phyloP scores from a whole-genome alignment of 2,888 invertebrate genomes.

The Linnaemya tessellans region DNA sequence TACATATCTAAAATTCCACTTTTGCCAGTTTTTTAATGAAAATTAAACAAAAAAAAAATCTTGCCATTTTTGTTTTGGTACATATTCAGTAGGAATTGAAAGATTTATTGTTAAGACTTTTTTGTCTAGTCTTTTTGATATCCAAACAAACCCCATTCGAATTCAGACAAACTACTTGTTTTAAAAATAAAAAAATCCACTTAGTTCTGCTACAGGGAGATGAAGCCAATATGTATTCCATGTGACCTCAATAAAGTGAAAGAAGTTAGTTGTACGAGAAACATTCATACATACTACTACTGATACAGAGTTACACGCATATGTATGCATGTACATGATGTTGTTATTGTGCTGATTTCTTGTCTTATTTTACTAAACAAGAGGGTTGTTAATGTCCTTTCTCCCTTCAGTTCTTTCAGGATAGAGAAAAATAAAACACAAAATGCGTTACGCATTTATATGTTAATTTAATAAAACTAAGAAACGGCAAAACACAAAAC shows the following conservation, averaged over 20 bases:
- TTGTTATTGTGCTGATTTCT: conserved; percentile 36
- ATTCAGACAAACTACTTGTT: conserved; percentile 54
- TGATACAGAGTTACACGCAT: not conserved
- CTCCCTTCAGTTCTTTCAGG: conserved; percentile 32
- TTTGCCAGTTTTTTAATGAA: conserved; percentile 1
- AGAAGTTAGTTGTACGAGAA: conserved; percentile 18
- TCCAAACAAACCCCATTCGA: conserved; percentile 33
- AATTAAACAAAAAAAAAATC: conserved; percentile 24
- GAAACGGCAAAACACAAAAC: not conserved
- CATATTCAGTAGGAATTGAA: conserved; percentile 31
- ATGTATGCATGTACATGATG: not conserved
- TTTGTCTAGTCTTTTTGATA: conserved; percentile 62
- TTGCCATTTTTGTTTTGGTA: conserved; percentile 22
- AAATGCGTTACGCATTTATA: conserved; percentile 70
- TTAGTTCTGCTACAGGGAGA: conserved; percentile 57
- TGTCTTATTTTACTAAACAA: conserved; percentile 59
- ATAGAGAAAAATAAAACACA: conserved; percentile 40
- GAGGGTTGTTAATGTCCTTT: conserved; percentile 63
- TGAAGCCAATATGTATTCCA: conserved; percentile 58
- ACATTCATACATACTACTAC: not conserved
- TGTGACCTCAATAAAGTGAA: conserved; percentile 64
- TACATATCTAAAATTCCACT: not conserved
- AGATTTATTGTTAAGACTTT: conserved; percentile 55
- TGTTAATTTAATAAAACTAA: conserved; percentile 22
- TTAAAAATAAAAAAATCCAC: conserved; percentile 42